phyloP scores from a whole-genome alignment of 2,888 invertebrate species.

The Psylliodes chrysocephalus region DNA sequence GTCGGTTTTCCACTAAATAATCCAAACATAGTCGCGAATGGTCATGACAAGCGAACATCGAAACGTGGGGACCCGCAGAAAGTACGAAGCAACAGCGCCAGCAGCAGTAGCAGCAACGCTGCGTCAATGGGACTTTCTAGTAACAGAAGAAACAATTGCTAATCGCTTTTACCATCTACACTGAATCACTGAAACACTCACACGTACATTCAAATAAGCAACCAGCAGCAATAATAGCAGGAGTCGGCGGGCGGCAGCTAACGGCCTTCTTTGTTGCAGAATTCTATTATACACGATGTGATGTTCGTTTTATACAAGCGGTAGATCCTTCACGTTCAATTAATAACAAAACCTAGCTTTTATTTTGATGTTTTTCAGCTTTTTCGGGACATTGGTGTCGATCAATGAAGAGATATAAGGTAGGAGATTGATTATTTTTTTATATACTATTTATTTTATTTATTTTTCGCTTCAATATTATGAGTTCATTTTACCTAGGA shows the following conservation, averaged over 20 bases:
- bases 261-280: conserved; percentile 4
- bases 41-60: conserved; percentile 1
- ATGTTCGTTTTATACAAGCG: conserved; percentile 16
- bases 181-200: conserved; percentile 15
- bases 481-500: no score
- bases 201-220: conserved; percentile 4
- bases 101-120: no score
- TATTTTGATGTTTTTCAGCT: conserved; percentile 12
- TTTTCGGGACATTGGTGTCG: conserved; percentile 6
- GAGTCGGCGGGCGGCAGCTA: not conserved
- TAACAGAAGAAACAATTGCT: conserved; percentile 18
- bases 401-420: no score
- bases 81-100: no score
- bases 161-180: conserved; percentile 25
- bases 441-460: no score
- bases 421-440: no score
- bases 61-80: conserved; percentile 2
- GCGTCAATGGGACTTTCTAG: conserved; percentile 16
- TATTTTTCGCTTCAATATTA: no score
- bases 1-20: not conserved
- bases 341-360: conserved; percentile 17
- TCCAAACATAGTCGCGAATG: not conserved
- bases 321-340: conserved; percentile 24
- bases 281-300: conserved; percentile 6
- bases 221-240: not conserved